Evolutionary conservation across 2,888 invertebrate genomes (phyloP).

Genomic region (Autographa pulchrina): DNA sequence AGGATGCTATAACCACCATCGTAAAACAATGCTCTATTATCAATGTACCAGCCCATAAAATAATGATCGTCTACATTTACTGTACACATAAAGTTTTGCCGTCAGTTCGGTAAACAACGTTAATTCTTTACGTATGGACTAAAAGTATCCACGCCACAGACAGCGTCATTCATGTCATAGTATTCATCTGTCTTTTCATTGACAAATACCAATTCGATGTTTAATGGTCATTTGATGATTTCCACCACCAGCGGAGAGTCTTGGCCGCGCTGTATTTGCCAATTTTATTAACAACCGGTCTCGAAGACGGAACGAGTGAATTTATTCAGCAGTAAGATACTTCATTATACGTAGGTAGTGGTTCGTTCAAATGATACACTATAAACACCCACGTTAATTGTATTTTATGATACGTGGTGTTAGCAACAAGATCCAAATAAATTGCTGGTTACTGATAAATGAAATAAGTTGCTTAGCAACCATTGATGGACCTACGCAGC

Average conservation of each 20-base stretch:
- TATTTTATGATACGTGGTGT: not conserved
- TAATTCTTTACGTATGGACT: not conserved
- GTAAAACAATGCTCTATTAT: conserved; percentile 44
- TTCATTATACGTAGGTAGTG: conserved; percentile 1
- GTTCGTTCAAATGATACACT: not conserved
- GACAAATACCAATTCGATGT: not conserved
- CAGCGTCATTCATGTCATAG: not conserved
- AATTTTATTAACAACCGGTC: not conserved
- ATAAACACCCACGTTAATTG: conserved; percentile 4
- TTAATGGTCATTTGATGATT: not conserved
- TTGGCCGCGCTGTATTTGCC: not conserved
- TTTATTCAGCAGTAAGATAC: not conserved
- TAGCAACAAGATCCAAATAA: not conserved
- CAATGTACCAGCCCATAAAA: conserved; percentile 34
- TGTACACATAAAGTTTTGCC: conserved; percentile 39
- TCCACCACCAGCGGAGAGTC: not conserved
- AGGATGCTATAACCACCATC: conserved; percentile 23
- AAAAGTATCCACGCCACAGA: not conserved
- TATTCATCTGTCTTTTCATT: too few species aligned
- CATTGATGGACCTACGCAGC: not conserved
- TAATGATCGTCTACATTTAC: conserved; percentile 43
- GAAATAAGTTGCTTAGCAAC: not conserved
- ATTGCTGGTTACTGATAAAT: conserved; percentile 2
- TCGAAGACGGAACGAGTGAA: not conserved
- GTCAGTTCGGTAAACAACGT: conserved; percentile 1